Percentiles rank a stretch among this genome's conserved stretches.
These are phyloP conservation scores for Corythornis vintsioides DNA, from an alignment of 2,113 vertebrate genomes.

Conservation along the genomic window DNA sequence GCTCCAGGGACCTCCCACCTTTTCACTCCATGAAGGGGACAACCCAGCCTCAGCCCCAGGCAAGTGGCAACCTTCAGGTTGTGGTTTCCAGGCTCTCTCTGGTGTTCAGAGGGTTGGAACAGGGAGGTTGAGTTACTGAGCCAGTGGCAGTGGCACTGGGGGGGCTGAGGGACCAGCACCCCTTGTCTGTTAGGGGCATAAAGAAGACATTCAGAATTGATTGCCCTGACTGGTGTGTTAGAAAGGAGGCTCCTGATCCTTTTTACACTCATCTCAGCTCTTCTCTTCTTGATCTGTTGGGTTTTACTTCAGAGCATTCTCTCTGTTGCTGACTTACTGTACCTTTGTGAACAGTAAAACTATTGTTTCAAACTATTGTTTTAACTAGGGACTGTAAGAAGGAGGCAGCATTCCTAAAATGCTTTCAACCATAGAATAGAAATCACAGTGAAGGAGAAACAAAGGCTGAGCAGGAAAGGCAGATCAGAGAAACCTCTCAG, in stretches of 20 bases:
- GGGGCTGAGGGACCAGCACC: neutral
- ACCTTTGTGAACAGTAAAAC: neutral
- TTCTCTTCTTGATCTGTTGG: neutral
- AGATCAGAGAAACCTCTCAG: neutral
- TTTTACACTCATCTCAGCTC: neutral
- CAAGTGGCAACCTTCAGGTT: constrained; percentile 1
- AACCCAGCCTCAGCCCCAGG: neutral
- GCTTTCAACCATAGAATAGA: neutral
- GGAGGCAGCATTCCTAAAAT: neutral
- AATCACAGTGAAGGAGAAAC: neutral
- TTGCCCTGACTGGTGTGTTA: neutral
- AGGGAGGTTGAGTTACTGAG: neutral
- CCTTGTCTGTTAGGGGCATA: neutral
- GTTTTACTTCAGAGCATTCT: neutral
- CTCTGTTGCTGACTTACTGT: neutral
- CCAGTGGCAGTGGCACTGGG: neutral
- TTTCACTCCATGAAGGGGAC: neutral
- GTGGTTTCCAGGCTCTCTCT: neutral
- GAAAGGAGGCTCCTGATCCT: neutral
- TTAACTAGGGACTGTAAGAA: neutral
- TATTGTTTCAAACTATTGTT: neutral
- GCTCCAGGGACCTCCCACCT: neutral
- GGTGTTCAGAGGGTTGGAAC: neutral
- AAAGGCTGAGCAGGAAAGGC: neutral
- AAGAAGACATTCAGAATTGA: neutral